Evolutionary conservation across 2,113 vertebrate genomes (phyloP), one percentile per base, ranked within the genome.

Genomic region (Pollachius pollachius): DNA sequence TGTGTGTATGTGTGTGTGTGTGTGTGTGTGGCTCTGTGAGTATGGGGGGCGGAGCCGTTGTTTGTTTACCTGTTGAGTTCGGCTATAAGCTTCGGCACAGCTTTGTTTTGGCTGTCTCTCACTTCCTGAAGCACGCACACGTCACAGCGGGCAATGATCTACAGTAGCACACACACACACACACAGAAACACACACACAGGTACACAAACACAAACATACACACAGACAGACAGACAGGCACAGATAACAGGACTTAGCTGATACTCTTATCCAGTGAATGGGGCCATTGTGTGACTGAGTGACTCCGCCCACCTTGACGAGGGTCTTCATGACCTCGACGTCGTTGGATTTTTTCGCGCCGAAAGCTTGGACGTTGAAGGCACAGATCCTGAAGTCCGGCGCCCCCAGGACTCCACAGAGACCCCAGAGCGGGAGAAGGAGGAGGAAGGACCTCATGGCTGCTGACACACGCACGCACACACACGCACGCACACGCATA

Each of bases 51-150:
- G 30, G 6, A 7, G 30, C 30, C 30, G 4, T 34, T 34, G 30
- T 34, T 34, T 23, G 54, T 16, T 9, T 16, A 57, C 15, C 15
- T 16, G n/a, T 17, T 17, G 54, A 57, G 54, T 4, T 16, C 1
- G 54, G n/a, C 5, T 1, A 16, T 3, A 1, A 57, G 54, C 15
- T 17, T 16, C 5, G 54, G 7, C 54, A 57, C 5, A 16, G 54
- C n/a, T 16, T 3, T 57, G 16, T 57, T n/a, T 13, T 5, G 4
- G 54, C 54, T 16, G 15, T 57, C 15, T n/a, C 54, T n/a, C 71
- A 93, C 91, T 71, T 93, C 92, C 81, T 92, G 91, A 30, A 93
- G 89, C 69, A 93, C 66, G 66, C 84, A 84, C 23, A 93, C 78
- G 9, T 93, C 90, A 75, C 87, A 92, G 67, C 92, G 91, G 18